Percentiles rank a stretch among this genome's conserved stretches.
These are phyloP conservation scores for Hyperopisus bebe DNA, from an alignment of 2,113 vertebrate genomes.

Conservation along the genomic window DNA sequence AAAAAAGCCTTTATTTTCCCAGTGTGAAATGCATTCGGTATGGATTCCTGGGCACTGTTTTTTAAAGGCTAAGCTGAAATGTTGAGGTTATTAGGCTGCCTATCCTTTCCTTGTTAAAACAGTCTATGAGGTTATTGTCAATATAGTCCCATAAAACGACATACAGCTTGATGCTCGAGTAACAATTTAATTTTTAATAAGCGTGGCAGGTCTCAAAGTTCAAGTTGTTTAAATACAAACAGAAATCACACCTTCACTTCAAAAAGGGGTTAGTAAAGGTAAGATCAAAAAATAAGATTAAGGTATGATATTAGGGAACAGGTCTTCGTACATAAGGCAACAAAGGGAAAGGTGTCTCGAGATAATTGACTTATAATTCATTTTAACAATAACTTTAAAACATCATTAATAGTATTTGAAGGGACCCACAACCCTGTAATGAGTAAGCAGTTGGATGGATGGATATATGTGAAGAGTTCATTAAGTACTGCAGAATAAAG, in stretches of 20 bases:
- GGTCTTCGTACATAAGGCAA: background rate
- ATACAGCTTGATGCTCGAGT: slow-evolving; percentile 33
- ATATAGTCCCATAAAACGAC: slow-evolving; percentile 37
- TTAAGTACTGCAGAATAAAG: background rate
- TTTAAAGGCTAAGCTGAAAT: slow-evolving; percentile 26
- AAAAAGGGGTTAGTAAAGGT: background rate
- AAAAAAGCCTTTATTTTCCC: slow-evolving; percentile 48
- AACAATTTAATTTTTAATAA: slow-evolving; percentile 52
- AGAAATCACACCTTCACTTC: slow-evolving; percentile 6
- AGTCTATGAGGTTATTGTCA: slow-evolving; percentile 44
- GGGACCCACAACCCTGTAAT: background rate
- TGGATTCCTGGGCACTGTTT: slow-evolving; percentile 21
- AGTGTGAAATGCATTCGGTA: slow-evolving; percentile 40
- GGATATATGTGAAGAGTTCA: background rate
- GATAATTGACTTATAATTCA: background rate
- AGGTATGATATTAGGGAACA: background rate
- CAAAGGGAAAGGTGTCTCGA: background rate
- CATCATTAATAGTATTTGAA: background rate
- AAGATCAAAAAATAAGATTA: background rate
- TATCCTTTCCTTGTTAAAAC: slow-evolving; percentile 42
- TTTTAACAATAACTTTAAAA: background rate
- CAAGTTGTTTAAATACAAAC: slow-evolving; percentile 30
- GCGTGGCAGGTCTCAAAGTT: slow-evolving; percentile 39
- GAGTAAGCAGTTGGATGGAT: background rate
- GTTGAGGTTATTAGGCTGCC: slow-evolving; percentile 38